Conservation (phyloP, 2,113 vertebrate genomes). For the Brachypodius melanocephalos region DNA sequence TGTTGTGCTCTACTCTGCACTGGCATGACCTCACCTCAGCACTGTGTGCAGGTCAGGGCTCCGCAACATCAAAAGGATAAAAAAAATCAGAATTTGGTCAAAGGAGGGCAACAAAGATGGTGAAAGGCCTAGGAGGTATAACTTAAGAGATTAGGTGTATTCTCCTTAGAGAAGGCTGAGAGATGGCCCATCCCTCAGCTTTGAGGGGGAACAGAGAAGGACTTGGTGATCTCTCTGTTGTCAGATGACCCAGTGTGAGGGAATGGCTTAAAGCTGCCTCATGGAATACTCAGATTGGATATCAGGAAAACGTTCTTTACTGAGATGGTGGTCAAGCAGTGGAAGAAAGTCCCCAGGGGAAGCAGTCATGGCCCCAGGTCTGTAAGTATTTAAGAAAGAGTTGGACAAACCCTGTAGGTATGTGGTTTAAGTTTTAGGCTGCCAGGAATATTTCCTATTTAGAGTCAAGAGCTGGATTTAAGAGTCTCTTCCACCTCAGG, state of each 20-base stretch:
- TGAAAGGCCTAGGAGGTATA: not conserved
- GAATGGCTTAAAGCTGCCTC: not conserved
- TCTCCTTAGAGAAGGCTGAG: not conserved
- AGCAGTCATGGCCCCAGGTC: not conserved
- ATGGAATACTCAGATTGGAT: not conserved
- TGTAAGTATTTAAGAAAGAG: not conserved
- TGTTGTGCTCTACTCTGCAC: not conserved
- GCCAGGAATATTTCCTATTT: not conserved
- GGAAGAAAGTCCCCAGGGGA: not conserved
- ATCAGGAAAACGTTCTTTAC: not conserved
- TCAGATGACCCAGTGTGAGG: fast-evolving
- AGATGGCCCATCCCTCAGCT: not conserved
- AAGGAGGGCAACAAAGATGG: not conserved
- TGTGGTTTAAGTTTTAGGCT: not conserved
- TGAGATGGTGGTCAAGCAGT: not conserved
- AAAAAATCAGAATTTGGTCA: not conserved
- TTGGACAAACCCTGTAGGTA: not conserved
- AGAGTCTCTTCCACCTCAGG: not conserved
- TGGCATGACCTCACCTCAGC: not conserved
- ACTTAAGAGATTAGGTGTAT: not conserved
- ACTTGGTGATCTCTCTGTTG: not conserved
- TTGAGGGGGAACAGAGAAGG: fast-evolving
- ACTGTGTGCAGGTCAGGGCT: not conserved
- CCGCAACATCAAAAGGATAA: not conserved
- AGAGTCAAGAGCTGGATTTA: not conserved